A percentile compares a stretch with the other conserved stretches of the same genome.
phyloP scores from a whole-genome alignment of 2,797 vertebrate genomes.

The Gadopsis bispinosus region DNA sequence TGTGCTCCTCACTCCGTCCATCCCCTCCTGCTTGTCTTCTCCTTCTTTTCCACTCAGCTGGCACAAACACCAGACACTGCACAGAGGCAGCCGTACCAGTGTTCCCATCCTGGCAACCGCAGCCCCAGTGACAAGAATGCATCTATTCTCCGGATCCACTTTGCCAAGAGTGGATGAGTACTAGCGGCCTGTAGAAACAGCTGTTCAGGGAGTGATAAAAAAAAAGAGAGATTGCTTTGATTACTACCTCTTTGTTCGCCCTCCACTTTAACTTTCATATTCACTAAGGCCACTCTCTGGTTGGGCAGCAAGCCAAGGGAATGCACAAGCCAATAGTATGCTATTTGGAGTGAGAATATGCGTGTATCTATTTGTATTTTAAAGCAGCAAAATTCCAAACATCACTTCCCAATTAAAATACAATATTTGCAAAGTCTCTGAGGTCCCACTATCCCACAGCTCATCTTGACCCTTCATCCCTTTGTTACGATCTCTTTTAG shows the following conservation, averaged over 20 bases:
- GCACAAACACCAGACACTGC: constrained; percentile 41
- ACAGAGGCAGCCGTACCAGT: constrained; percentile 57
- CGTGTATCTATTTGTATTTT: constrained; percentile 10
- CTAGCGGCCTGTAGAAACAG: constrained; percentile 71
- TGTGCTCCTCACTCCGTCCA: not conserved
- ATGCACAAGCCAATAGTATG: constrained; percentile 14
- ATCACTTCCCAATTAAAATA: not conserved
- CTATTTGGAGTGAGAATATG: not conserved
- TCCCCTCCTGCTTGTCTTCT: constrained; percentile 19
- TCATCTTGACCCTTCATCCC: constrained; percentile 52
- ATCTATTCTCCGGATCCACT: constrained; percentile 70
- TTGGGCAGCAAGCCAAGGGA: constrained; percentile 35
- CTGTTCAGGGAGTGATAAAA: constrained; percentile 77
- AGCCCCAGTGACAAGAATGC: constrained; percentile 62
- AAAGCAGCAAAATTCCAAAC: constrained; percentile 3
- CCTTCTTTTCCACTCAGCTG: constrained; percentile 41
- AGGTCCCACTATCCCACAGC: constrained; percentile 12
- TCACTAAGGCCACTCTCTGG: constrained; percentile 50
- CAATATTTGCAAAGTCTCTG: constrained; percentile 17
- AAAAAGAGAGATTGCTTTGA: constrained; percentile 70
- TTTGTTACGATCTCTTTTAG: constrained; percentile 37
- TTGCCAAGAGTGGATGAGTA: constrained; percentile 70
- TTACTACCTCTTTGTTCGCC: constrained; percentile 70
- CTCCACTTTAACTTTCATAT: constrained; percentile 61
- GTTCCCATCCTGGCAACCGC: constrained; percentile 68